These are phyloP conservation scores for Desoria tigrina DNA, from an alignment of 2,888 invertebrate genomes.

Conservation along the genomic window DNA sequence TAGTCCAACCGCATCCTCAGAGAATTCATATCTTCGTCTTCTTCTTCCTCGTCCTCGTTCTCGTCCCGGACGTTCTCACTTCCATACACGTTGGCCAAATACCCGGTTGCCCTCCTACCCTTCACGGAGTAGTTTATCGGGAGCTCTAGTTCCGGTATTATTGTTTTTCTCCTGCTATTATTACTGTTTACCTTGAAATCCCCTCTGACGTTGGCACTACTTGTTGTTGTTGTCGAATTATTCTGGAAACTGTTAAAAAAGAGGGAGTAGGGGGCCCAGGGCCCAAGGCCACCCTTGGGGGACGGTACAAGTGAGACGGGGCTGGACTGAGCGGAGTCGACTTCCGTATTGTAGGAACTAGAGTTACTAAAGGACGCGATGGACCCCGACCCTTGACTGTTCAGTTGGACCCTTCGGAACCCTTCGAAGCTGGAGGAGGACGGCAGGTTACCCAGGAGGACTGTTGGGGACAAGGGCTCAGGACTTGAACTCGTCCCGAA, in stretches of 20 bases:
- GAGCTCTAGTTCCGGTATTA: not conserved
- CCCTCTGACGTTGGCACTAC: no score
- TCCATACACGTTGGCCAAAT: not conserved
- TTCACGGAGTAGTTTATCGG: constrained; percentile 5
- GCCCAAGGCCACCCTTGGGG: constrained; percentile 13
- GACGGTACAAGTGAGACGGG: constrained; percentile 1
- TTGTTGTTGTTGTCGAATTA: constrained; percentile 14
- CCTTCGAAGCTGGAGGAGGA: not conserved
- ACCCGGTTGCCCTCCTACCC: not conserved
- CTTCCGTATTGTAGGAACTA: constrained; percentile 2
- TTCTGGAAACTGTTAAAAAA: constrained; percentile 34
- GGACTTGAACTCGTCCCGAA: not conserved
- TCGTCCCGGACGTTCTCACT: not conserved
- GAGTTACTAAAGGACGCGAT: not conserved
- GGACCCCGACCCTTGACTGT: constrained; percentile 6
- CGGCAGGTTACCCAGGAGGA: not conserved
- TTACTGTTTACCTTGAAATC: not conserved
- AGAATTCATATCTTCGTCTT: constrained; percentile 2
- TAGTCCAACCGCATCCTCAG: not conserved
- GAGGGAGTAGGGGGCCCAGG: constrained; percentile 40
- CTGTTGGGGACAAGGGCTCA: not conserved
- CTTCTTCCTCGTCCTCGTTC: not conserved
- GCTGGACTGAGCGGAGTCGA: constrained; percentile 13
- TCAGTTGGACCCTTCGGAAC: not conserved
- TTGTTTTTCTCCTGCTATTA: no score